These are phyloP conservation scores for Lacerta viridis DNA, from an alignment of 2,797 vertebrate species.

Conservation along the genomic window DNA sequence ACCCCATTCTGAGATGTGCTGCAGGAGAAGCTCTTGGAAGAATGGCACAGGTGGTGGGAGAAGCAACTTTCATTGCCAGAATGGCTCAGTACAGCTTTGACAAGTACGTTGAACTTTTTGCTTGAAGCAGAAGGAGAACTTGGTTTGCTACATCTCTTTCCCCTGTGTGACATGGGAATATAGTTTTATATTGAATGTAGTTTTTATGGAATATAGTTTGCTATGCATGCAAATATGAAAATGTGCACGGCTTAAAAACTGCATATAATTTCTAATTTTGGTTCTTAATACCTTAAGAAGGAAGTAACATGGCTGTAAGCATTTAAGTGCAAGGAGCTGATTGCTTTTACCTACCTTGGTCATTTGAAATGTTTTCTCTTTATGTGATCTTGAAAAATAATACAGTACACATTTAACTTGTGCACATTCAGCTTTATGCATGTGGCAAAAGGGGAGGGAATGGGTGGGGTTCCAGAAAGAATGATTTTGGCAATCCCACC, in stretches of 20 bases:
- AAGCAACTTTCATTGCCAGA: constrained; percentile 96
- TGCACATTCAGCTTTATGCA: too few species aligned
- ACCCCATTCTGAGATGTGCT: constrained; percentile 96
- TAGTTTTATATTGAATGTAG: neutral
- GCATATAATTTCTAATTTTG: neutral
- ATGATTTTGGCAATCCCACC: too few species aligned
- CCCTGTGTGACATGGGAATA: neutral
- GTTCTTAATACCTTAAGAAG: neutral
- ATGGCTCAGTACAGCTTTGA: constrained; percentile 99
- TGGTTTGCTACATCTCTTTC: constrained; percentile 22
- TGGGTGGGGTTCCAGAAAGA: too few species aligned
- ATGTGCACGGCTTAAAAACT: neutral
- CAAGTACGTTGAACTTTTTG: constrained; percentile 86
- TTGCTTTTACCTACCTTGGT: constrained; percentile 13
- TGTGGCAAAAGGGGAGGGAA: too few species aligned
- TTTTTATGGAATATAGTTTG: neutral
- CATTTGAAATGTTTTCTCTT: neutral
- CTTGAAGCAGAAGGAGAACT: constrained; percentile 26
- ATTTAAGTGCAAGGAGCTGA: neutral
- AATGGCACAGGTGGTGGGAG: constrained; percentile 99
- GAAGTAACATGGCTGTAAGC: neutral
- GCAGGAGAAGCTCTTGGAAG: constrained; percentile 97
- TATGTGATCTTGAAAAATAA: neutral
- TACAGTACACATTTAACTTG: neutral
- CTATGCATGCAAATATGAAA: neutral